Conservation (phyloP, 2,797 vertebrate genomes). For the Labeo calbasu region DNA sequence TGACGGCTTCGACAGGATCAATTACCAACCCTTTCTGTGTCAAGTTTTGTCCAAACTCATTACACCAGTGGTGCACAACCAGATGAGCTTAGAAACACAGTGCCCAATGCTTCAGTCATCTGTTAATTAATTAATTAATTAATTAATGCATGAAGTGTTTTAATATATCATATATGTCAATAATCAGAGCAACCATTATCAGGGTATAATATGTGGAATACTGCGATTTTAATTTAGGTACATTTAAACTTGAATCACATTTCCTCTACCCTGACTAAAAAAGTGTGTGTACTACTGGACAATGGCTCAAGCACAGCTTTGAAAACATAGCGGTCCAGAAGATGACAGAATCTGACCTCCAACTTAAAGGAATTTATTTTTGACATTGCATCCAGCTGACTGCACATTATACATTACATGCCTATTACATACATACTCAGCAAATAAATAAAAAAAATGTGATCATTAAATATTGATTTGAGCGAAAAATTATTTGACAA, state of each 20-base stretch:
- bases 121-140: too few species aligned
- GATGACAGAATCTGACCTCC: background rate
- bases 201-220: background rate
- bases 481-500: background rate
- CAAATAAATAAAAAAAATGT: background rate
- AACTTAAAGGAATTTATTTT: background rate
- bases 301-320: background rate
- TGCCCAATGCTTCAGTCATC: background rate
- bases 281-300: background rate
- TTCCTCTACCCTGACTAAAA: background rate
- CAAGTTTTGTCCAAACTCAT: background rate
- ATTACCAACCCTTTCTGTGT: background rate
- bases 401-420: background rate
- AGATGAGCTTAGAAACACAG: background rate
- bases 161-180: too few species aligned
- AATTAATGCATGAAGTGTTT: too few species aligned
- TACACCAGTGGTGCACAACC: background rate
- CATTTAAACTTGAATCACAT: background rate
- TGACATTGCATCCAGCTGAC: background rate
- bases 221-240: background rate
- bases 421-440: background rate
- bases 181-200: background rate
- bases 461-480: background rate
- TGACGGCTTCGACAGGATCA: background rate
- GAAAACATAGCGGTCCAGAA: background rate